Evolutionary conservation across 1,140 invertebrate species (phyloP).

Genomic region (Lasioglossum baleicum): DNA sequence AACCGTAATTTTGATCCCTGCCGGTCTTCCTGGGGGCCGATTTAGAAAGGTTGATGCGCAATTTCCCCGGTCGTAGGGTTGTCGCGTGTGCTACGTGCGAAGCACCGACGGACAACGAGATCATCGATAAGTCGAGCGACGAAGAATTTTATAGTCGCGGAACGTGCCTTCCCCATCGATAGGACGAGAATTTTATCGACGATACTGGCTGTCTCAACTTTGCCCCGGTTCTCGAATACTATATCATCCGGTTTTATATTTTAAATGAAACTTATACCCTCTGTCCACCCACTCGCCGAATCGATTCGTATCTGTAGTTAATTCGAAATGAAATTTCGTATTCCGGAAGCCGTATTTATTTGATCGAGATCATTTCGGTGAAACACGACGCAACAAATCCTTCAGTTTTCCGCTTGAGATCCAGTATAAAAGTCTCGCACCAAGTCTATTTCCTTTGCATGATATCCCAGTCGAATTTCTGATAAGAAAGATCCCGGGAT

Average conservation of each 20-base stretch:
- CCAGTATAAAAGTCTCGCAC: background rate
- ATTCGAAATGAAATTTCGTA: background rate
- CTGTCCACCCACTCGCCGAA: background rate
- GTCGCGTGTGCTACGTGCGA: slow-evolving; percentile 1
- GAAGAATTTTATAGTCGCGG: slow-evolving; percentile 36
- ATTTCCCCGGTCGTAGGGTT: background rate
- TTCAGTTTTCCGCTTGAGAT: background rate
- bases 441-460: background rate
- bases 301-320: background rate
- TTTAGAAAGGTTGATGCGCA: slow-evolving; percentile 9
- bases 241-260: background rate
- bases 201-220: background rate
- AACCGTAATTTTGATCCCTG: background rate
- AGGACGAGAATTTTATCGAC: slow-evolving; percentile 30
- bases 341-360: background rate
- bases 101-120: slow-evolving; percentile 16
- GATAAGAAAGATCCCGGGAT: slow-evolving; percentile 3
- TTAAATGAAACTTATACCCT: background rate
- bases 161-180: slow-evolving; percentile 14
- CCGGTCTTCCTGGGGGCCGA: background rate
- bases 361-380: too few species aligned
- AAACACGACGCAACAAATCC: background rate
- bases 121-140: slow-evolving; percentile 21
- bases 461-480: slow-evolving; percentile 20
- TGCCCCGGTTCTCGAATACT: too few species aligned